Conservation (phyloP, 2,888 invertebrate species). For the Phasia obesa region DNA sequence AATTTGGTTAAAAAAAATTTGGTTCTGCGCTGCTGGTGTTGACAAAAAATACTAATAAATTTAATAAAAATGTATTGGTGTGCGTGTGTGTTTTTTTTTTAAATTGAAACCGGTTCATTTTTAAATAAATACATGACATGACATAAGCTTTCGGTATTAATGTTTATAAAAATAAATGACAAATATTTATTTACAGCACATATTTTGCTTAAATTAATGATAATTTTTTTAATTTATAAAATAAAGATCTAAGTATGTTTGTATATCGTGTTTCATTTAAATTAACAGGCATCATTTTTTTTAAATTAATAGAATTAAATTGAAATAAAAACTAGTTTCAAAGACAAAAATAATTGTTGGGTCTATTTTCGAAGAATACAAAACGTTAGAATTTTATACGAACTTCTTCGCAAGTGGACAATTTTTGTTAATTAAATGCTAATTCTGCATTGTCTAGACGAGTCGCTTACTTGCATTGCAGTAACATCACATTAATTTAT, state of each 20-base stretch:
- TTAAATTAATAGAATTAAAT: too few species aligned
- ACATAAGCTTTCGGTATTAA: conserved; percentile 41
- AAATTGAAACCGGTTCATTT: conserved; percentile 26
- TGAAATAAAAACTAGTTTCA: too few species aligned
- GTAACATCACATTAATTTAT: too few species aligned
- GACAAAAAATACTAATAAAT: conserved; percentile 38
- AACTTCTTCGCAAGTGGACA: too few species aligned
- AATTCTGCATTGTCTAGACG: too few species aligned
- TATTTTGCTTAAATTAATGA: conserved; percentile 8
- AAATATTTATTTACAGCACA: conserved; percentile 34
- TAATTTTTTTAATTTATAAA: conserved; percentile 42
- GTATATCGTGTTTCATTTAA: too few species aligned
- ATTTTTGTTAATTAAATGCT: too few species aligned
- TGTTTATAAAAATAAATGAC: conserved; percentile 17
- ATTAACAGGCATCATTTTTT: too few species aligned
- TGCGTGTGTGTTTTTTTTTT: conserved; percentile 11
- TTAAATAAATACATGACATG: conserved; percentile 45
- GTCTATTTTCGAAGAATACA: too few species aligned
- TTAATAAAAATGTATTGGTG: conserved; percentile 18
- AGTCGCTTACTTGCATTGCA: too few species aligned
- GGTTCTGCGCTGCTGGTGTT: conserved; percentile 74
- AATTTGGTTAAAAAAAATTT: conserved; percentile 62
- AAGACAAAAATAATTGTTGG: too few species aligned
- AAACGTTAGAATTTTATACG: too few species aligned
- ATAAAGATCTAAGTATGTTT: conserved; percentile 27